A percentile compares a stretch with the other conserved stretches of the same genome.
phyloP scores from a whole-genome alignment of 2,888 invertebrate genomes.

The Aphrophora alni region DNA sequence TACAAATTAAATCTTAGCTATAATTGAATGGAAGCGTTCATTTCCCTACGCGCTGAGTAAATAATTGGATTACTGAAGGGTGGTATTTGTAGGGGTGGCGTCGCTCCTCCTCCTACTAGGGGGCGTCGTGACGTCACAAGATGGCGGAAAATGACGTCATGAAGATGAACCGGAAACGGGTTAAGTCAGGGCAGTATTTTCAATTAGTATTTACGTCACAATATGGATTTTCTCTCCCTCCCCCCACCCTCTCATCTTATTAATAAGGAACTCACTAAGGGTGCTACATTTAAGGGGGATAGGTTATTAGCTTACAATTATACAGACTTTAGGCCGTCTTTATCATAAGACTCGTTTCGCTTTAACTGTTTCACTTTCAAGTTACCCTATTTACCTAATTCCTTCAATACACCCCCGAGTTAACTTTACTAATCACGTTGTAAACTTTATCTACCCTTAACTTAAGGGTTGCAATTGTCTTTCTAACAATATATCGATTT shows the following conservation, averaged over 20 bases:
- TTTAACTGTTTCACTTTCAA: constrained; percentile 31
- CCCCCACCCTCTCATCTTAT: constrained; percentile 30
- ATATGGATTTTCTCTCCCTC: constrained; percentile 35
- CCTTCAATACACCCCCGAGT: neutral
- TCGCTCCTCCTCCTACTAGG: neutral
- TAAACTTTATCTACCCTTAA: neutral
- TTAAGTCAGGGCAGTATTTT: constrained; percentile 41
- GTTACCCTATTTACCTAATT: constrained; percentile 31
- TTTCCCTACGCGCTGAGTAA: neutral
- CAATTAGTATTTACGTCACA: constrained; percentile 41
- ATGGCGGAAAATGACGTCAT: constrained; percentile 34
- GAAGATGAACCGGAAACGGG: constrained; percentile 37
- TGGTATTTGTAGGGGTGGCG: constrained; percentile 2
- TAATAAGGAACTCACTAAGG: constrained; percentile 31
- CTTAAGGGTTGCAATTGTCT: neutral
- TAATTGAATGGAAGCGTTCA: constrained; percentile 6
- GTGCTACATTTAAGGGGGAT: constrained; percentile 25
- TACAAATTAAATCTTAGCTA: constrained; percentile 30
- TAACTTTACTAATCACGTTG: neutral
- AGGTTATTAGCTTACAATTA: constrained; percentile 32
- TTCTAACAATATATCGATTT: neutral
- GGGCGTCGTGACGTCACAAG: constrained; percentile 35
- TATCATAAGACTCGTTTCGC: neutral
- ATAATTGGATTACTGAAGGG: neutral
- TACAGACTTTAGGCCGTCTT: constrained; percentile 7